Evolutionary conservation across 2,797 vertebrate genomes (phyloP), one percentile per base, ranked within the genome.

Genomic region (Onychomys torridus): DNA sequence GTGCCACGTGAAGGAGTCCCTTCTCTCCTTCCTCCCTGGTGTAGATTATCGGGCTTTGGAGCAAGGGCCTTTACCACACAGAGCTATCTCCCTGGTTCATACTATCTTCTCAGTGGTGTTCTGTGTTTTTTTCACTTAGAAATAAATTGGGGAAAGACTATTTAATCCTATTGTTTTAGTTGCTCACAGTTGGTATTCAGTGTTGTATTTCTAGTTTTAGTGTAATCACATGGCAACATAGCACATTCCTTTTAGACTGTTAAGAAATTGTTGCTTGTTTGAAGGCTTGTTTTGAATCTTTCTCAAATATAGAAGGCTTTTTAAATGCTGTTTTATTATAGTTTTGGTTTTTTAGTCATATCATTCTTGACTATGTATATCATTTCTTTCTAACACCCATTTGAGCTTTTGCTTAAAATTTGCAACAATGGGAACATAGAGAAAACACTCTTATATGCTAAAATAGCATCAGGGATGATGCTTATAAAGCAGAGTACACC

Each of bases 251-350:
- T 94, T 59, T 76, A 65, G 13, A 85, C 49, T 93, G 52, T 52
- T 89, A 77, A 93, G 69, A 90, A 87, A 90, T 61, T 67, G 55
- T 91, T 93, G 55, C 73, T 77, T 94, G 23, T 94, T 91, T 82
- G 69, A 92, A 75, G 76, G 40, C 14, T 94, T 92, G 0, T 91
- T 96, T 96, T 71, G 23, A 34, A 71, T 96, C 37, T 61, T 88
- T 90, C 11, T 79, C 43, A 93, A 43, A 65, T 65, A 90, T 76
- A 8, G 65, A 83, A 79, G 27, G 73, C 19, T 69, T 85, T 84
- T 84, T 84, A 65, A 40, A 7, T 67, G 52, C 34, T 87, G 34
- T 94, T 43, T 69, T 52, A 21, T 49, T 87, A 27, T n/a, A 34
- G 40, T 46, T 34, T 87, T 49, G 49, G 5, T 34, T 75, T 88